phyloP scores from a whole-genome alignment of 1,140 invertebrate species.

The Bactericera cockerelli region DNA sequence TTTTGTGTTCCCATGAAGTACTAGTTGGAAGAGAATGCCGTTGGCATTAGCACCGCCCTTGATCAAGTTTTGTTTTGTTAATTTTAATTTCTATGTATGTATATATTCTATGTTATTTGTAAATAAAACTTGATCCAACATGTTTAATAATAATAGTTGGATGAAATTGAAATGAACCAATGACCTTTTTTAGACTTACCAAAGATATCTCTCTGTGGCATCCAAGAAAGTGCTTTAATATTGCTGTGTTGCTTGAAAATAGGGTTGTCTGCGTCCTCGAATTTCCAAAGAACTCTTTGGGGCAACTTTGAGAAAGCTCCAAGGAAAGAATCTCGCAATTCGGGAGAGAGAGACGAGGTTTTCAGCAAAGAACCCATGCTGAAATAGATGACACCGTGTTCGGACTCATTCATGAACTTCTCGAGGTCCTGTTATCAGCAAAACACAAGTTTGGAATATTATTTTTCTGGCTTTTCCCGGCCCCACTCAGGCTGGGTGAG shows the following conservation, averaged over 20 bases:
- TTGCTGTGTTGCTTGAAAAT: conserved; percentile 14
- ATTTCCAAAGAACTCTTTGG: conserved; percentile 37
- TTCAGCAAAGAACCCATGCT: conserved; percentile 39
- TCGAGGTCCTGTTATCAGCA: conserved; percentile 19
- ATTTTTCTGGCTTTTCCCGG: too few species aligned
- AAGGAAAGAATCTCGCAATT: conserved; percentile 28
- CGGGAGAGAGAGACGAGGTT: conserved; percentile 22
- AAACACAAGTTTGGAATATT: neutral
- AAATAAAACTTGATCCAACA: too few species aligned
- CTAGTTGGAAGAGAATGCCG: too few species aligned
- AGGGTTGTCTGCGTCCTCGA: conserved; percentile 24
- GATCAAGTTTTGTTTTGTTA: too few species aligned
- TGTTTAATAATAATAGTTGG: too few species aligned
- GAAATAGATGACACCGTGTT: conserved; percentile 47
- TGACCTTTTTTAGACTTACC: too few species aligned
- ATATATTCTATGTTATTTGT: too few species aligned
- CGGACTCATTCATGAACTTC: conserved; percentile 23
- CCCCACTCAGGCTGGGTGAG: too few species aligned
- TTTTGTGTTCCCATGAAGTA: too few species aligned
- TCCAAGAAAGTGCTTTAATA: conserved; percentile 14
- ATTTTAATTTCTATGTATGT: too few species aligned
- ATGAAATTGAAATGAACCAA: too few species aligned
- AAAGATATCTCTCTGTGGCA: conserved; percentile 20
- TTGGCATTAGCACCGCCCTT: too few species aligned
- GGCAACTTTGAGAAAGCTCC: conserved; percentile 32